These are phyloP conservation scores for Zapornia atra DNA, from an alignment of 2,113 vertebrate species.

Conservation along the genomic window DNA sequence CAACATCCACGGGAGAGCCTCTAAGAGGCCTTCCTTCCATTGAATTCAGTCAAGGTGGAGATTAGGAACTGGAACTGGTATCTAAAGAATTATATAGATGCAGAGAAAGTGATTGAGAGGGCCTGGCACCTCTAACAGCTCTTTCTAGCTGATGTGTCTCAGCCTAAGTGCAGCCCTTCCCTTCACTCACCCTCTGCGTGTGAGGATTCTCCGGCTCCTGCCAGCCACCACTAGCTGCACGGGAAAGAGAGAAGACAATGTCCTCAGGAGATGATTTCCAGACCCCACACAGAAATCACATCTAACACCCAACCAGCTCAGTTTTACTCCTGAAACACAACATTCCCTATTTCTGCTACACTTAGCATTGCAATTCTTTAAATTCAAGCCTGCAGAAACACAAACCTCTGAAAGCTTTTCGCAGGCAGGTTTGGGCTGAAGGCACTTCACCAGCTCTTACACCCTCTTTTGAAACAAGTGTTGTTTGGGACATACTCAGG, in stretches of 20 bases:
- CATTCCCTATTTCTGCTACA: background rate
- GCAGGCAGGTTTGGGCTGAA: background rate
- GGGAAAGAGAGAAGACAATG: slow-evolving; percentile 37
- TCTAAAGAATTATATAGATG: slow-evolving; percentile 10
- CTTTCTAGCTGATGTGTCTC: background rate
- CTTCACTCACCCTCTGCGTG: slow-evolving; percentile 87
- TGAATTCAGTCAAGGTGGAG: background rate
- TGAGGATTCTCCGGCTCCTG: slow-evolving; percentile 97
- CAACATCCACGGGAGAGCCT: background rate
- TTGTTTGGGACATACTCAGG: background rate
- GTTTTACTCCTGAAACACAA: background rate
- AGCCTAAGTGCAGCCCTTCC: background rate
- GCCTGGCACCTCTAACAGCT: background rate
- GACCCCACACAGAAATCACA: background rate
- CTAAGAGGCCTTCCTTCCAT: background rate
- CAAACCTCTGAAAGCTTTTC: background rate
- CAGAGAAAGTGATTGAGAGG: background rate
- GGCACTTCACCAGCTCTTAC: background rate
- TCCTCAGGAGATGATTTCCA: background rate
- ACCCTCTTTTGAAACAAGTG: background rate
- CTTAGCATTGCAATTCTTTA: background rate
- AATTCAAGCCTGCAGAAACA: background rate
- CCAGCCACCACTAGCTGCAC: slow-evolving; percentile 96
- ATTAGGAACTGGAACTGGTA: background rate
- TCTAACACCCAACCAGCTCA: background rate